Evolutionary conservation across 1,140 invertebrate species (phyloP), one percentile per base, ranked within the genome.

Genomic region (Ectropis grisescens): DNA sequence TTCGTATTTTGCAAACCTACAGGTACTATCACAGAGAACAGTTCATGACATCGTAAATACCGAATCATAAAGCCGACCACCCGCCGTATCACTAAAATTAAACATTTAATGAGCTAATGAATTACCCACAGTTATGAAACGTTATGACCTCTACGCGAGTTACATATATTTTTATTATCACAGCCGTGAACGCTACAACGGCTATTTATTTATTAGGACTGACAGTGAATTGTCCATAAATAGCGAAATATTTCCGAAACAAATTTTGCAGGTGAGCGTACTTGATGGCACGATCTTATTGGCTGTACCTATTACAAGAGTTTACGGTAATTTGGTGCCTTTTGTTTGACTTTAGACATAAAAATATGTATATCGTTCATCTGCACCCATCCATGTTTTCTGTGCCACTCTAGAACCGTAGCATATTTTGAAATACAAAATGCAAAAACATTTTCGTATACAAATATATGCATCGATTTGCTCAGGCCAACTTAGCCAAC

Each of bases 51-150:
- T 37, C 45, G 51, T 68, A 64, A 62, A 71, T 66, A 36, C 45
- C 33, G 28, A 40, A 32, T 52, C 51, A 39, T 59, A 60, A 66
- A 60, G 37, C 33, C 41, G 45, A 47, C 42, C 41, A 39, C 38
- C 37, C 37, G 28, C 36, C 41, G 35, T 40, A 51, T 53, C 51
- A 53, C 57, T 56, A 64, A 67, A 67, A 65, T 65, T 58, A 62
- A 55, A 43, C 51, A 34, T 54, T 58, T 64, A 61, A 71, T 57
- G 53, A 66, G 46, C 51, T 45, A 61, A 59, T 60, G 41, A 68
- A 57, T 60, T 58, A 61, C 54, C 53, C 34, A 11, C 45, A 47
- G 44, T 47, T 50, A 48, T 54, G 48, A 45, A 43, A 41, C 24
- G 36, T 41, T 30, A 36, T 15, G 27, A 42, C 32, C 37, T 24